Base-by-base conservation (phyloP, 2,888 invertebrate species). In the Eupithecia subfuscata region DNA sequence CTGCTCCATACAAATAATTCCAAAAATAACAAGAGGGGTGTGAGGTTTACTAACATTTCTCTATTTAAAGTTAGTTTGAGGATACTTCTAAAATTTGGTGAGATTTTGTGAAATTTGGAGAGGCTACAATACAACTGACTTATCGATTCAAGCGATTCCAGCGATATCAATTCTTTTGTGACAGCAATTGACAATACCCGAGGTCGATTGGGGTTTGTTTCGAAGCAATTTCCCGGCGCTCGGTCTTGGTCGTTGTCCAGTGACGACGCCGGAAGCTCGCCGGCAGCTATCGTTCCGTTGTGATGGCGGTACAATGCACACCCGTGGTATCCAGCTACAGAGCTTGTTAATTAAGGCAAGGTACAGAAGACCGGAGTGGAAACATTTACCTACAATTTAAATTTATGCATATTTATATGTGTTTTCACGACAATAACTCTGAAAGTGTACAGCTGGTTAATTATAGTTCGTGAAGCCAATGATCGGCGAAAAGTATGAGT, bases 181-280 rank as follows among this genome's bases (percentile, higher is more conserved):
- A 64, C 64, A 64, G 34, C 64, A 64, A 64, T 34, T 34, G 34
- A 64, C 64, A 64, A 64, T 34, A 8, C 34, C 18, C 63, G 30
- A 63, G 64, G 22, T 60, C 60, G 60, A 56, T 56, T 34, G 30
- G 34, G 63, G 63, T 73, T 64, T 40, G 64, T 48, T 70, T 48
- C 69, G 45, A 69, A 71, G 30, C 70, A 75, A 71, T 75, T 72
- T 72, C 72, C 71, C 64, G 69, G 30, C 16, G 52, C 65, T 16
- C 70, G 52, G 52, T 69, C 71, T 69, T 9, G 40, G 64, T 52
- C 64, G 37, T 71, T 40, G 34, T 65, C 65, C 64, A 45, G 71
- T 45, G 48, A 37, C 48, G 67, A 64, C 56, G 74, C 69, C 71
- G 71, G 71, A 71, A 40, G 40, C 22, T 14, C 37, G n/a, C 12